Evolutionary conservation across 1,140 invertebrate genomes (phyloP).

Genomic region (Drosophila subobscura): DNA sequence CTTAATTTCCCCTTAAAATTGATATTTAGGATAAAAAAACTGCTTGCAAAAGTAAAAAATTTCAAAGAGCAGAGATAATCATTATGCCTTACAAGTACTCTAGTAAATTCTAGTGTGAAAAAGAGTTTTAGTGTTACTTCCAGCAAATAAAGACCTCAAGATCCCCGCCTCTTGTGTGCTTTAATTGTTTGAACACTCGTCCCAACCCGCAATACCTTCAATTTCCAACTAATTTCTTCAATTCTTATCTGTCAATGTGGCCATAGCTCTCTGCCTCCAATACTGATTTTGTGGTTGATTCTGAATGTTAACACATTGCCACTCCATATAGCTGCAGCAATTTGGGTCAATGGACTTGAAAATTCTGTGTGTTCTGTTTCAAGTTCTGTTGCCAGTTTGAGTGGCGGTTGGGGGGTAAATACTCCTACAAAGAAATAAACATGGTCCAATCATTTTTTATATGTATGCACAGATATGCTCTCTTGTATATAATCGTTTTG

Average conservation of each 20-base stretch:
- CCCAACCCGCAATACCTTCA: too few relatives aligned
- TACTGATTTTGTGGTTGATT: constrained; percentile 13
- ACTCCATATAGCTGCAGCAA: constrained; percentile 16
- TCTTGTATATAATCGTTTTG: too few relatives aligned
- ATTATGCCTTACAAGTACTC: too few relatives aligned
- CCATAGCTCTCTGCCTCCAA: constrained; percentile 40
- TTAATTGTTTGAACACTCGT: neutral
- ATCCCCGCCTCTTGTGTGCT: too few relatives aligned
- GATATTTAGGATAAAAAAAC: too few relatives aligned
- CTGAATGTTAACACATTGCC: constrained; percentile 59
- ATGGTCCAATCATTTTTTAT: constrained; percentile 51
- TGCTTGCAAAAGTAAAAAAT: too few relatives aligned
- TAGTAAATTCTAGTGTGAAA: too few relatives aligned
- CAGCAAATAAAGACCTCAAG: too few relatives aligned
- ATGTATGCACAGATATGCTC: constrained; percentile 1
- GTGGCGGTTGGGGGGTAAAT: neutral
- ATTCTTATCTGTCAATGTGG: constrained; percentile 54
- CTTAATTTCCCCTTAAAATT: too few relatives aligned
- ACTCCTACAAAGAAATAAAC: constrained; percentile 44
- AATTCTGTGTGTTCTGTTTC: constrained; percentile 30
- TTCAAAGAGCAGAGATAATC: too few relatives aligned
- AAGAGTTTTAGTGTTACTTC: too few relatives aligned
- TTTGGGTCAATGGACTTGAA: constrained; percentile 71
- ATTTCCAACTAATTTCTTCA: constrained; percentile 22
- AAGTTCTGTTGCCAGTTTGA: constrained; percentile 36